Evolutionary conservation across 2,113 vertebrate genomes (phyloP).

Genomic region (Leptodactylus fuscus): DNA sequence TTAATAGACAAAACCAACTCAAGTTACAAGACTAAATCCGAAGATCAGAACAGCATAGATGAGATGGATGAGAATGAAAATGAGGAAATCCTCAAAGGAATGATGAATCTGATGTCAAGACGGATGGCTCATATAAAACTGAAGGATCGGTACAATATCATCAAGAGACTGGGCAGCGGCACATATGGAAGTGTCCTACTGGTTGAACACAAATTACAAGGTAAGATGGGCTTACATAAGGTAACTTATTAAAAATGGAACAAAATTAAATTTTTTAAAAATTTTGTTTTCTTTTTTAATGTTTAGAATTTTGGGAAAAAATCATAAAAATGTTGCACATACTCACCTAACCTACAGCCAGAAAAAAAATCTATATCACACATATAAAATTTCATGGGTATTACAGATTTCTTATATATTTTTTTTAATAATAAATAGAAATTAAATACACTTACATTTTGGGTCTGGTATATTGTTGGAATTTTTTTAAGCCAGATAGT

Average conservation of each 20-base stretch:
- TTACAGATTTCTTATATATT: too few species aligned
- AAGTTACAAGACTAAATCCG: background rate
- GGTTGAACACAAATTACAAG: slow-evolving; percentile 80
- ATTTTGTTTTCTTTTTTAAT: too few species aligned
- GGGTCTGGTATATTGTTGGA: too few species aligned
- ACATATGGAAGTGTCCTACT: slow-evolving; percentile 88
- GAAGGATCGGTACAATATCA: slow-evolving; percentile 79
- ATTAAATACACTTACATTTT: too few species aligned
- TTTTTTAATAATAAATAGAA: too few species aligned
- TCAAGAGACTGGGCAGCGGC: slow-evolving; percentile 85
- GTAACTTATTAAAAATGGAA: background rate
- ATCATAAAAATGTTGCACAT: too few species aligned
- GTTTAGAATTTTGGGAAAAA: too few species aligned
- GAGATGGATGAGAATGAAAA: slow-evolving; percentile 63
- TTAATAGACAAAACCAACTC: background rate
- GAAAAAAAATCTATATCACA: too few species aligned
- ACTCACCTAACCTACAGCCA: too few species aligned
- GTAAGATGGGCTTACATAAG: slow-evolving; percentile 68
- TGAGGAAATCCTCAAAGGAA: slow-evolving; percentile 78
- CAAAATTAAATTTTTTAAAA: too few species aligned
- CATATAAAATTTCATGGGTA: too few species aligned
- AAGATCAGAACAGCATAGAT: slow-evolving; percentile 10
- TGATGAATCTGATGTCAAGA: slow-evolving; percentile 80
- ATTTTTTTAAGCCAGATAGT: too few species aligned
- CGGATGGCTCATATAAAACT: slow-evolving; percentile 74